Percentiles rank a stretch among this genome's conserved stretches.
Conservation (phyloP, 1,140 invertebrate genomes). For the Trinorchestia longiramus region DNA sequence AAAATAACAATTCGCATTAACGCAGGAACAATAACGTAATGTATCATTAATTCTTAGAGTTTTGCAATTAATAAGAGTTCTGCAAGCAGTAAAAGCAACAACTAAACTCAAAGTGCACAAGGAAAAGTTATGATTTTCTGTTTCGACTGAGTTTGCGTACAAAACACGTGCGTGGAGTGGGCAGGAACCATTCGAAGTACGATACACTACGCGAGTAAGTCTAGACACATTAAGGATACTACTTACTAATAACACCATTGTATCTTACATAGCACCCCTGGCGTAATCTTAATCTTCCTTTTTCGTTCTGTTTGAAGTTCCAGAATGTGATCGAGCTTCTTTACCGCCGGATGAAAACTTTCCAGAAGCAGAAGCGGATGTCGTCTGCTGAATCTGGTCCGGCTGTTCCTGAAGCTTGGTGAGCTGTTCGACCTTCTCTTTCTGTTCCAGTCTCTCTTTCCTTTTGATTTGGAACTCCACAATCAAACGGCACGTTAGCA, state of each 20-base stretch:
- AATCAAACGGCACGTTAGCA: constrained; percentile 92
- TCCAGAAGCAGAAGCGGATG: not conserved
- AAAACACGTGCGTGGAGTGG: not conserved
- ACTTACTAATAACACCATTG: not conserved
- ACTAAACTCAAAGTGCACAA: not conserved
- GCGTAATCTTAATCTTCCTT: constrained; percentile 19
- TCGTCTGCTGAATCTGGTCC: constrained; percentile 4
- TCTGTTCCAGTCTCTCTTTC: constrained; percentile 63
- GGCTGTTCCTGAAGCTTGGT: constrained; percentile 13
- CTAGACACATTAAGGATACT: not conserved
- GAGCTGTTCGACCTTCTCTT: not conserved
- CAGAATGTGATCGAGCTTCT: constrained; percentile 2
- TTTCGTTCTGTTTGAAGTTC: constrained; percentile 32
- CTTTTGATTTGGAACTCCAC: constrained; percentile 78
- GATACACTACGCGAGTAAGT: not conserved
- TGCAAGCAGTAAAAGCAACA: not conserved
- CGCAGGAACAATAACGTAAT: not conserved
- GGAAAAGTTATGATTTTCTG: not conserved
- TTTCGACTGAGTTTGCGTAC: not conserved
- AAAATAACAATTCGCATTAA: not conserved
- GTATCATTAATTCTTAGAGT: not conserved
- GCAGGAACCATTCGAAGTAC: not conserved
- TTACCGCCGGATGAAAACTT: not conserved
- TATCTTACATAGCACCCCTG: not conserved
- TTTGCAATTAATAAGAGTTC: not conserved